Evolutionary conservation across 2,888 invertebrate species (phyloP).

Genomic region (Dastarcus helophoroides): DNA sequence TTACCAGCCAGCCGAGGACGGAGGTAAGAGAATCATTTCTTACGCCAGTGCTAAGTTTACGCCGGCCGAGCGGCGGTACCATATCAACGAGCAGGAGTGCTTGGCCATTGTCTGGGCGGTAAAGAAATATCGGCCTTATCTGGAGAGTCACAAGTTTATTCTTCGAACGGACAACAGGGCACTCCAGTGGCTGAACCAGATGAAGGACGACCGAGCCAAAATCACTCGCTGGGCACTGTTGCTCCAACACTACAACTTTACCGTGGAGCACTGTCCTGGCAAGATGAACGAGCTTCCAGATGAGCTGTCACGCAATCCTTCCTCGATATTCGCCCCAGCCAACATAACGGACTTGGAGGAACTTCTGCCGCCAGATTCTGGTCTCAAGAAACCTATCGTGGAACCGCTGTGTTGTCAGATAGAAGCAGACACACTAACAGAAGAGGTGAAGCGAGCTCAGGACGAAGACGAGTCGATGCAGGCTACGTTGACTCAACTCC

Average conservation of each 20-base stretch:
- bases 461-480: no score
- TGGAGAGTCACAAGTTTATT: constrained; percentile 8
- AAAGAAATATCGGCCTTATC: constrained; percentile 10
- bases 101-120: constrained; percentile 16
- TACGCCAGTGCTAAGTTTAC: constrained; percentile 9
- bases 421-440: no score
- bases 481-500: no score
- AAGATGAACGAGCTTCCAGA: constrained; percentile 15
- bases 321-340: no score
- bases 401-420: no score
- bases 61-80: constrained; percentile 5
- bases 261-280: constrained; percentile 15
- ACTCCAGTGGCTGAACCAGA: constrained; percentile 5
- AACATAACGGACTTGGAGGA: no score
- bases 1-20: constrained; percentile 12
- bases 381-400: no score
- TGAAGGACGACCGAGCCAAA: constrained; percentile 3
- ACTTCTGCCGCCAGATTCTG: no score
- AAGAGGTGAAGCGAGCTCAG: no score
- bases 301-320: constrained; percentile 13
- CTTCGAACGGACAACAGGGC: constrained; percentile 10
- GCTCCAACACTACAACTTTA: no score
- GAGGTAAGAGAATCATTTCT: constrained; percentile 9
- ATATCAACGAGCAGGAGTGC: constrained; percentile 11
- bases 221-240: constrained; percentile 7